Evolutionary conservation across 2,888 invertebrate species (phyloP), one percentile per base, ranked within the genome.

Genomic region (Gisinianus flammeolus): DNA sequence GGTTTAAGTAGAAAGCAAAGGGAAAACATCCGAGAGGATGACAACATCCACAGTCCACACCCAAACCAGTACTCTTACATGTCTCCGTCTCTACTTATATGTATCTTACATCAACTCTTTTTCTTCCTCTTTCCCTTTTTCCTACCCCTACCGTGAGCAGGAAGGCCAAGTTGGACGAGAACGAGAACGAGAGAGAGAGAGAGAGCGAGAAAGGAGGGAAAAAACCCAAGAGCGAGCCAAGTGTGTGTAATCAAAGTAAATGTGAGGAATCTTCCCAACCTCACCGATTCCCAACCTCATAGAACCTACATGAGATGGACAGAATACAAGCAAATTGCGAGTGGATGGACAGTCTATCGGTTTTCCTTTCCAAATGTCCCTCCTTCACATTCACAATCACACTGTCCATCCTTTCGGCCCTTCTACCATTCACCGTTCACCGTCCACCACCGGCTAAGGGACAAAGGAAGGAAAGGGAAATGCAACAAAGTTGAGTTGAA

Each of bases 231-330:
- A 26, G 22, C 22, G 71, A 71, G 54, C 44, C 26, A 71, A 71
- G 75, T 54, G 70, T 33, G 75, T 76, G 76, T 79, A 79, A 79
- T 79, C 79, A 79, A 79, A 79, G 76, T 77, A 77, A 79, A 79
- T 77, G 79, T 77, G 64, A 56, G 16, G 62, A 79, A 76, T 79
- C 67, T 68, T 79, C 66, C 70, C 71, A 58, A 31, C 52, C 28
- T 71, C 71, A 70, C 69, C 54, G 67, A 71, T 67, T 72, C 67
- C 26, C 56, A 77, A 30, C 16, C 16, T n/a, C n/a, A 58, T 6
- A 58, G 58, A 58, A 10, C 8, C 44, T 44, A 19, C 19, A 6
- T 44, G 44, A 26, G 66, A 66, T 31, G 66, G 30, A 66, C 66
- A 30, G 28, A 54, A 62, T 58, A 72, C 54, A 58, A 56, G 28